Percentiles rank a stretch among this genome's conserved stretches.
Evolutionary conservation across 2,797 vertebrate genomes (phyloP).

Genomic region (Chlorospingus semifuscus): DNA sequence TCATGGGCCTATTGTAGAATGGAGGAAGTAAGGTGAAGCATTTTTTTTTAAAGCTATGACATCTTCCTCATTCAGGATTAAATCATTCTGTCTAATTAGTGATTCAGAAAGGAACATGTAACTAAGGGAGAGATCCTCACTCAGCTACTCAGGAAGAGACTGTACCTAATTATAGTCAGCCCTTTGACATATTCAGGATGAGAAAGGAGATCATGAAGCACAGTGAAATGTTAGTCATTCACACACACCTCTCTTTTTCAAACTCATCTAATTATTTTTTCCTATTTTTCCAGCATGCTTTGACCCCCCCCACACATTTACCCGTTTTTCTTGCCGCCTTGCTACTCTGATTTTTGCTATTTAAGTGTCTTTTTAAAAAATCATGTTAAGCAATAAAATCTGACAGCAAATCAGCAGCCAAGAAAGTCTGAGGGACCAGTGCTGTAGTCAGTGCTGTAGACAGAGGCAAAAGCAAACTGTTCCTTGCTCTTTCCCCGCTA

Average conservation of each 20-base stretch:
- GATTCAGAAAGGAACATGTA: not conserved
- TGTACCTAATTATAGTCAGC: not conserved
- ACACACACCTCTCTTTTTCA: not conserved
- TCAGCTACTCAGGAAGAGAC: not conserved
- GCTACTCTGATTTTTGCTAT: not conserved
- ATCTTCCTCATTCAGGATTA: not conserved
- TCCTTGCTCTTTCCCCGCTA: not conserved
- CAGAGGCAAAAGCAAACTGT: not conserved
- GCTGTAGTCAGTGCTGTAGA: not conserved
- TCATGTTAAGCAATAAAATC: not conserved
- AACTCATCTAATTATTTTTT: not conserved
- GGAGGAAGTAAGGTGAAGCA: not conserved
- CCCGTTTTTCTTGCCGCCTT: not conserved
- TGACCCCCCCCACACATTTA: not conserved
- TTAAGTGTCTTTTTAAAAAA: not conserved
- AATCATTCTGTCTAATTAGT: not conserved
- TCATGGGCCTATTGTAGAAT: not conserved
- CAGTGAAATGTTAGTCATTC: not conserved
- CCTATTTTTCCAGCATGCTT: not conserved
- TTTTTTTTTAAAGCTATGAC: not conserved
- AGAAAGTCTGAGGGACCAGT: not conserved
- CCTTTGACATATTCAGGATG: not conserved
- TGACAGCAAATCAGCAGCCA: not conserved
- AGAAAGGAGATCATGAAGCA: not conserved
- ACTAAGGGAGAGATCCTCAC: not conserved